Percentiles rank a stretch among this genome's conserved stretches.
Conservation (phyloP, 2,888 invertebrate species). For the Parthenolecanium corni region DNA sequence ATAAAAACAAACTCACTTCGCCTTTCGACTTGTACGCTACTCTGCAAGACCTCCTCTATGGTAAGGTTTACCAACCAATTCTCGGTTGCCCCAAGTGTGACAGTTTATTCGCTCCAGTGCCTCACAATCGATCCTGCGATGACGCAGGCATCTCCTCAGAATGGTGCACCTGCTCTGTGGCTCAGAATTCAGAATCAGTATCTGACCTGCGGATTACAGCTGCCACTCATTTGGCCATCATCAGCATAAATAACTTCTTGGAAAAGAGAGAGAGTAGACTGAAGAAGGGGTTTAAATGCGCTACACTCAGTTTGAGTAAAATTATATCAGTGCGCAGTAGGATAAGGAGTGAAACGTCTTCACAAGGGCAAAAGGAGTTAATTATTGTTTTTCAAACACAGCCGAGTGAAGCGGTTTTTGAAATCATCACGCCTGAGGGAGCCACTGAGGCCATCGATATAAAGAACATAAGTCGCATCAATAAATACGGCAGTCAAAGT, state of each 20-base stretch:
- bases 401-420: constrained; percentile 57
- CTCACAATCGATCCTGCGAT: constrained; percentile 51
- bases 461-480: constrained; percentile 49
- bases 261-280: constrained; percentile 26
- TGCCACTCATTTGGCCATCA: constrained; percentile 30
- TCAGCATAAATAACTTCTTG: constrained; percentile 25
- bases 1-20: constrained; percentile 55
- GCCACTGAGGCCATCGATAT: background rate
- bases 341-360: constrained; percentile 40
- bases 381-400: constrained; percentile 55
- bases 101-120: constrained; percentile 50
- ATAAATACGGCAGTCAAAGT: constrained; percentile 44
- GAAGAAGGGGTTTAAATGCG: constrained; percentile 40
- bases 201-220: constrained; percentile 30
- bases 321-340: constrained; percentile 43
- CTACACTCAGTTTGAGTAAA: constrained; percentile 44
- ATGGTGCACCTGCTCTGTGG: constrained; percentile 57
- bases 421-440: constrained; percentile 46
- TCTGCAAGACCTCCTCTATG: constrained; percentile 49
- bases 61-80: constrained; percentile 32
- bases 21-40: constrained; percentile 68
- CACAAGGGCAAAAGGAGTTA: constrained; percentile 42
- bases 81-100: constrained; percentile 49
- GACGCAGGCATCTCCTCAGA: constrained; percentile 56
- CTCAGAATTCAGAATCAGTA: constrained; percentile 35